Evolutionary conservation across 2,888 invertebrate genomes (phyloP).

Genomic region (Leptinotarsa haldemani): DNA sequence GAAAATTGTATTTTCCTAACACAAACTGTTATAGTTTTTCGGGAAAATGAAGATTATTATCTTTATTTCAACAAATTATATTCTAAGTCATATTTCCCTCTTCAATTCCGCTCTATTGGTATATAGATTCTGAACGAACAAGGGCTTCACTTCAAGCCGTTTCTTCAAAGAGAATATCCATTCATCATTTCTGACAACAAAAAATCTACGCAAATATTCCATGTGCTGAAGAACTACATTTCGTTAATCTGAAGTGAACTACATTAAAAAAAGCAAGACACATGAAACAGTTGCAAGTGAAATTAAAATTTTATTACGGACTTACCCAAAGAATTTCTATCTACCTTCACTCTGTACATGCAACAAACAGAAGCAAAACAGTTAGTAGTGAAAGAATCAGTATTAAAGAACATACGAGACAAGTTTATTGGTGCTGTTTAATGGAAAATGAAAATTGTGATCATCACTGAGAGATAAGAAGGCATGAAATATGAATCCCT

Average conservation of each 20-base stretch:
- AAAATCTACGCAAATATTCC: slow-evolving; percentile 3
- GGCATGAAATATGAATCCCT: background rate
- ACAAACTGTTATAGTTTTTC: no score
- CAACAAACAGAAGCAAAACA: slow-evolving; percentile 51
- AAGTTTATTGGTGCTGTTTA: slow-evolving; percentile 38
- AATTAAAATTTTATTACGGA: slow-evolving; percentile 8
- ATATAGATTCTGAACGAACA: no score
- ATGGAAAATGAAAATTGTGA: slow-evolving; percentile 27
- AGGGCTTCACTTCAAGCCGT: background rate
- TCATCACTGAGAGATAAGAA: slow-evolving; percentile 19
- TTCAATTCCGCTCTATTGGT: no score
- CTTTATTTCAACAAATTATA: no score
- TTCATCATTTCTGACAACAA: background rate
- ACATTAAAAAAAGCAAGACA: background rate
- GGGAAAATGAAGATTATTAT: no score
- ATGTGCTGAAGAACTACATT: background rate
- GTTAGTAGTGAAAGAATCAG: slow-evolving; percentile 43
- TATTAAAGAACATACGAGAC: slow-evolving; percentile 29
- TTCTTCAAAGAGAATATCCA: background rate
- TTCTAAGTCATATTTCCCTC: no score
- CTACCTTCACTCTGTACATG: slow-evolving; percentile 56
- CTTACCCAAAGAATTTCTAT: slow-evolving; percentile 43
- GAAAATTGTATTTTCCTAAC: no score
- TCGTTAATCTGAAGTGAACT: background rate
- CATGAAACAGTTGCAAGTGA: slow-evolving; percentile 19